Conservation (phyloP, 2,888 invertebrate species). For the Gryllus longicercus region DNA sequence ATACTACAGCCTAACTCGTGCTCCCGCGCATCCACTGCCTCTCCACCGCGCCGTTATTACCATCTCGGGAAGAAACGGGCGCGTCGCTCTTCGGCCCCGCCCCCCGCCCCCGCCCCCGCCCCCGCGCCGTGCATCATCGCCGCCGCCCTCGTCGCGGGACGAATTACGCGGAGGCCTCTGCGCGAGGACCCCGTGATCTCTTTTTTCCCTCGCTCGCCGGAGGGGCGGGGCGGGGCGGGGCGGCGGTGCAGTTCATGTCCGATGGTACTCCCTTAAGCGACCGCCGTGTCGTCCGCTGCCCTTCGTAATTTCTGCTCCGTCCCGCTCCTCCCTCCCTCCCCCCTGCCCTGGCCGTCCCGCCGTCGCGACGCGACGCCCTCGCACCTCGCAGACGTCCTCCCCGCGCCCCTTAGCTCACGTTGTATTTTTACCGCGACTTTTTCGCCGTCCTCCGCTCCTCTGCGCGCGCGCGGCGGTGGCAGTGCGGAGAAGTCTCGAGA, state of each 20-base stretch:
- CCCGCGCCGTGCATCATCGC: no score
- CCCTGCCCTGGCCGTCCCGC: no score
- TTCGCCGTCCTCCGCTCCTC: background rate
- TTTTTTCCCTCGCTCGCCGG: background rate
- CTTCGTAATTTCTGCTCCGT: background rate
- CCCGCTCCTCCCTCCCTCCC: no score
- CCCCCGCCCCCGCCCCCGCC: no score
- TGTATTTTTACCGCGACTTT: conserved; percentile 17
- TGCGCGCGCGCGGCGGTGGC: background rate
- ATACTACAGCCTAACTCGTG: no score
- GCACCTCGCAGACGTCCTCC: background rate
- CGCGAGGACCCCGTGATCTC: background rate
- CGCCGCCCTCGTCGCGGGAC: background rate
- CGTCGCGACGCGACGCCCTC: no score
- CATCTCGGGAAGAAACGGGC: no score
- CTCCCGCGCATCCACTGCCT: no score
- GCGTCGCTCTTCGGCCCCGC: no score
- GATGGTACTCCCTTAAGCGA: background rate
- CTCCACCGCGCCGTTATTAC: no score
- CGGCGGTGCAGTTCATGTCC: conserved; percentile 5
- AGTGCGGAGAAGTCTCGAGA: background rate
- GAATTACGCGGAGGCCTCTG: background rate
- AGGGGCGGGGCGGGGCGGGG: background rate
- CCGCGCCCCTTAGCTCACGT: background rate
- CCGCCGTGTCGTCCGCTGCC: background rate